phyloP scores from a whole-genome alignment of 2,113 vertebrate species.

The Scartelaos histophorus region DNA sequence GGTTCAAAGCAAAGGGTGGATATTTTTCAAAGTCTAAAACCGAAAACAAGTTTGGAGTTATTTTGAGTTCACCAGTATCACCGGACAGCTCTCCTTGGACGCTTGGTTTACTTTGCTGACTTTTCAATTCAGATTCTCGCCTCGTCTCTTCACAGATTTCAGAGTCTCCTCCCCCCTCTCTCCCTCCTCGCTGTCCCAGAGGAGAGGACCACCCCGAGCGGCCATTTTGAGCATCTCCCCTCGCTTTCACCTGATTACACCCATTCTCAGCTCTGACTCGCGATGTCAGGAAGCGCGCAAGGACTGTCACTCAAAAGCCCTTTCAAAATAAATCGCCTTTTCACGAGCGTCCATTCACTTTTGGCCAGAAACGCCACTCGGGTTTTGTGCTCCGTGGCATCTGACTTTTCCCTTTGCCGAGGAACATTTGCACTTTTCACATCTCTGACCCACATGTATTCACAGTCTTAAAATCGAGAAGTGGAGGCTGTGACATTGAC shows the following conservation, averaged over 20 bases:
- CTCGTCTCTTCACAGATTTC: neutral
- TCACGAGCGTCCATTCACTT: neutral
- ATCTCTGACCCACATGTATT: neutral
- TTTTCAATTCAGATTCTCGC: neutral
- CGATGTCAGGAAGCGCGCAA: neutral
- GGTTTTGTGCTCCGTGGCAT: neutral
- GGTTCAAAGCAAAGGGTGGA: too few relatives aligned
- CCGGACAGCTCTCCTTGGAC: too few relatives aligned
- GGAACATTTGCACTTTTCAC: neutral
- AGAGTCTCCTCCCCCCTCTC: conserved; percentile 48
- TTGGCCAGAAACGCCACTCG: neutral
- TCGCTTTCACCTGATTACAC: conserved; percentile 12
- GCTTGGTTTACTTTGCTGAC: neutral
- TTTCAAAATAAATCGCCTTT: neutral
- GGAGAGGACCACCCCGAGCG: conserved; percentile 41
- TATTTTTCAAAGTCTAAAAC: too few relatives aligned
- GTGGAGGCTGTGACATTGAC: conserved; percentile 1
- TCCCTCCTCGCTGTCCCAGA: conserved; percentile 63
- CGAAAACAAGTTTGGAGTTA: too few relatives aligned
- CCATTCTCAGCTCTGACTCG: neutral
- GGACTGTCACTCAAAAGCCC: neutral
- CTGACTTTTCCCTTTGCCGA: neutral
- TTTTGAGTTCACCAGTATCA: too few relatives aligned
- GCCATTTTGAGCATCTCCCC: conserved; percentile 33
- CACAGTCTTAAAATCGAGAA: neutral